Evolutionary conservation across 2,888 invertebrate species (phyloP), one percentile per base, ranked within the genome.

Genomic region (Macrostomum cliftonense): DNA sequence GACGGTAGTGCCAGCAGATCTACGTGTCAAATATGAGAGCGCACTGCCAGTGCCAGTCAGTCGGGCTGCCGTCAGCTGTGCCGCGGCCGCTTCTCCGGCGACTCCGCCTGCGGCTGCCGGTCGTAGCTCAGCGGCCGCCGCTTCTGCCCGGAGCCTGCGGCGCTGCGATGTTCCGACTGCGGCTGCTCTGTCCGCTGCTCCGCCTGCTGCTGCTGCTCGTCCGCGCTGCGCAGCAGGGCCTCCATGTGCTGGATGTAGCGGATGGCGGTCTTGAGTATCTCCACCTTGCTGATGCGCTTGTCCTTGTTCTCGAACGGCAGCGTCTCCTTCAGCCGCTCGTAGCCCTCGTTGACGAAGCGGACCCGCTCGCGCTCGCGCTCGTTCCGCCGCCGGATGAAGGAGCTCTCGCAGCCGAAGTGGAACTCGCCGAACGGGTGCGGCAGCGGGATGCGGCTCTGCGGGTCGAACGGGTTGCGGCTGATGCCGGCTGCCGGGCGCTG

Each of bases 321-420:
- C 43, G 36, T 20, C 14, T 28, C 13, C 14, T 42, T 36, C 11
- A 68, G 57, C 42, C 57, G 54, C 13, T 58, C 54, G 49, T 67
- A 68, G 1, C 67, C 66, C 12, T 68, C 67, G 52, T 68, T 68
- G 12, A 68, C 67, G 49, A 64, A 64, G 5, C 65, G 57, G 12
- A 68, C 68, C 16, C 68, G 54, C 39, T 67, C 66, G 21, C 68
- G 54, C 51, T 68, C 68, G 5, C 68, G 53, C 48, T 67, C 67
- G 52, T 68, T 68, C 14, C 68, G 56, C 46, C 63, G 62, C 44
- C 65, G 58, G 43, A 67, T 61, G 53, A 63, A 65, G 16, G 59
- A 56, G 14, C 62, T 59, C 46, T 63, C 67, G 37, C 60, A 54
- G 9, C 56, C 54, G 39, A 51, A 46, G 37, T 61, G 58, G 38